These are phyloP conservation scores for Progne subis DNA, from an alignment of 2,113 vertebrate species.

Conservation along the genomic window DNA sequence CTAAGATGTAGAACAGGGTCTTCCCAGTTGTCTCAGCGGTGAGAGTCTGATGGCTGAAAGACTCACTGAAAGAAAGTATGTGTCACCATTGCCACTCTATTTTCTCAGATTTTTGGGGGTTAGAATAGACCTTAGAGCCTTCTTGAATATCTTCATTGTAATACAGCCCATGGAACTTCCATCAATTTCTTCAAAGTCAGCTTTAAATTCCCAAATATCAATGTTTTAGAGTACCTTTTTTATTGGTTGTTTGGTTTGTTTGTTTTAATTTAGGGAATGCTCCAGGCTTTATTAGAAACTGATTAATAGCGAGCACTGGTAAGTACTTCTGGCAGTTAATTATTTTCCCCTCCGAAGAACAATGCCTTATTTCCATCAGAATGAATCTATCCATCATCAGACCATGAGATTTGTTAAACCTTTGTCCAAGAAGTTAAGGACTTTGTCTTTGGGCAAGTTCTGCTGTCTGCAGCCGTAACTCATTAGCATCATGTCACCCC, in stretches of 20 bases:
- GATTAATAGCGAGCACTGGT: background rate
- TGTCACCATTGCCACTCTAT: background rate
- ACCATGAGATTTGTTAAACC: background rate
- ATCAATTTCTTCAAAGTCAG: background rate
- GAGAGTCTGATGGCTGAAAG: background rate
- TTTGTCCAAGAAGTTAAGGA: background rate
- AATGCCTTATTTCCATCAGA: background rate
- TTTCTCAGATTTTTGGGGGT: background rate
- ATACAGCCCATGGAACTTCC: background rate
- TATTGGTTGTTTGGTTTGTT: background rate
- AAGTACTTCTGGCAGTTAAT: background rate
- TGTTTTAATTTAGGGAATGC: background rate
- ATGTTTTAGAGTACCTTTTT: background rate
- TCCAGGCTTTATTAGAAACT: background rate
- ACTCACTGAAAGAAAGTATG: background rate
- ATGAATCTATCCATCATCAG: background rate
- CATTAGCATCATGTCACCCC: background rate
- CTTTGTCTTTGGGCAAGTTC: background rate
- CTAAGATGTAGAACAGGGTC: background rate
- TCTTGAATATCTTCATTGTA: background rate
- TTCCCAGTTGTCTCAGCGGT: background rate
- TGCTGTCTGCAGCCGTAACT: background rate
- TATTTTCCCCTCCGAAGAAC: background rate
- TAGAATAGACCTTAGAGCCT: background rate
- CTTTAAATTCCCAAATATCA: background rate